Evolutionary conservation across 2,888 invertebrate genomes (phyloP), one percentile per base, ranked within the genome.

Genomic region (Seira sanloemensis): DNA sequence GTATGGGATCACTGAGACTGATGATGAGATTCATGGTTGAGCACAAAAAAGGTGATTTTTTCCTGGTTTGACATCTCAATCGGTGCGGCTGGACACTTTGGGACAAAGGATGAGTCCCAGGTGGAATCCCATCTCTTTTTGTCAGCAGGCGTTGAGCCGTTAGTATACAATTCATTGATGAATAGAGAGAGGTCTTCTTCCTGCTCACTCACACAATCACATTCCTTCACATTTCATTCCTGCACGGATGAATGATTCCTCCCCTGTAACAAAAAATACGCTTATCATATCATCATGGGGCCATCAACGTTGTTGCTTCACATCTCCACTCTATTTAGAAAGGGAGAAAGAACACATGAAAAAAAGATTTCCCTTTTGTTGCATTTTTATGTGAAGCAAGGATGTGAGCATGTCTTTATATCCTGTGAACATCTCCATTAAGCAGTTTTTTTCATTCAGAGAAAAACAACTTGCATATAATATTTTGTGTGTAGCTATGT

Each of bases 21-120:
- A 7, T 37, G 69, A 72, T 72, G 66, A 62, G 82, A 77, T 73
- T 73, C 67, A 71, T 69, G 82, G 72, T 74, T 72, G 73, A 65
- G 25, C 71, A 37, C n/a, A 72, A 73, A 73, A 84, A 78, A 74
- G 73, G 74, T 81, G 74, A 81, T 87, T 87, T 84, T 82, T 85
- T 87, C 86, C 85, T 80, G 76, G 86, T 37, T 37, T 88, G 88
- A 88, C 89, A 87, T 89, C 87, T 88, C 87, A 88, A 88, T 88
- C 87, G 86, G 82, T 85, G 82, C 86, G 88, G 86, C 86, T 84
- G 87, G 88, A 89, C 89, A 89, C 89, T 88, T 88, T 87, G 77
- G 86, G 78, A 89, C 88, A 89, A 89, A 89, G 83, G 88, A 88
- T 89, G 89, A 89, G 87, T 87, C 88, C 89, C 89, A 88, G 87